Percentiles rank a stretch among this genome's conserved stretches.
These are phyloP conservation scores for Mythimna ferrago DNA, from an alignment of 2,888 invertebrate genomes.

Conservation along the genomic window DNA sequence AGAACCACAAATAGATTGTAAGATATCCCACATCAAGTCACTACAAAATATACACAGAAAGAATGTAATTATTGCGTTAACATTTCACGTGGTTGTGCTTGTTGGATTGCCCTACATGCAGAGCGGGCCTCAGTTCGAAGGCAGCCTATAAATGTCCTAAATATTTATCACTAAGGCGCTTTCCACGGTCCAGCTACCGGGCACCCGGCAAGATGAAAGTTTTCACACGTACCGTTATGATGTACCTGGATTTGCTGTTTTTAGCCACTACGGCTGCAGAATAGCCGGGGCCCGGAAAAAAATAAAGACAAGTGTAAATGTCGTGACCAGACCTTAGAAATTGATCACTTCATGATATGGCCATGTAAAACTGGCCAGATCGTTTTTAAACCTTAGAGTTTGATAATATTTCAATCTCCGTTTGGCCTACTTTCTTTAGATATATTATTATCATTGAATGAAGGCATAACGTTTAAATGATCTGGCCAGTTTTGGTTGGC, in stretches of 20 bases:
- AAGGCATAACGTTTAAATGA: too few species aligned
- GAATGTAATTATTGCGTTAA: background rate
- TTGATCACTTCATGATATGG: too few species aligned
- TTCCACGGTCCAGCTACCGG: background rate
- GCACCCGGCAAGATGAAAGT: background rate
- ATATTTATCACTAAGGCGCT: conserved; percentile 3
- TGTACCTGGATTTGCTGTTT: background rate
- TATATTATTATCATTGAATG: too few species aligned
- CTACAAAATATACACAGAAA: background rate
- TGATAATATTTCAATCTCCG: too few species aligned
- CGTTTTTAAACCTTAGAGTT: too few species aligned
- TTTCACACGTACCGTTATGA: background rate
- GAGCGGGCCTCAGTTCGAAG: background rate
- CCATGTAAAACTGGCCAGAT: too few species aligned
- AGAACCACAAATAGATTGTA: conserved; percentile 1
- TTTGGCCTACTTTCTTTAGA: too few species aligned
- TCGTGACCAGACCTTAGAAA: too few species aligned
- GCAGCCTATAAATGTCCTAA: background rate
- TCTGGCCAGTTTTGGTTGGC: too few species aligned
- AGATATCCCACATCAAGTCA: background rate
- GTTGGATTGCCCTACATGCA: background rate
- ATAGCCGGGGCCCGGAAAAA: background rate
- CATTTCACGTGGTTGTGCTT: background rate
- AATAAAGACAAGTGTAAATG: background rate
- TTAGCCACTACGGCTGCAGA: background rate